These are phyloP conservation scores for Lacerta viridis DNA, from an alignment of 2,797 vertebrate genomes.

Conservation along the genomic window DNA sequence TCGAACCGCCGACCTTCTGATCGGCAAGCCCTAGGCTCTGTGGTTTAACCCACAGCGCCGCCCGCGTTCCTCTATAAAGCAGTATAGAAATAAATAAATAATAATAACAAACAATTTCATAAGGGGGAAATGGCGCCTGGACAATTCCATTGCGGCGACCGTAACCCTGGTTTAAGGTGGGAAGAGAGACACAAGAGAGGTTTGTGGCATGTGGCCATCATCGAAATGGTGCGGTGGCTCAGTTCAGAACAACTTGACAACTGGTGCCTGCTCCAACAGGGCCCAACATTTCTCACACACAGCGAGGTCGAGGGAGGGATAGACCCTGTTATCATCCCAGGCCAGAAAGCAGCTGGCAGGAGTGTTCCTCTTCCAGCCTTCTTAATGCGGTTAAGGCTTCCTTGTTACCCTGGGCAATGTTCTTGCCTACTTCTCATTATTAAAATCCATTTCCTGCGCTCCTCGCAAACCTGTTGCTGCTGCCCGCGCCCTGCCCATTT, in stretches of 20 bases:
- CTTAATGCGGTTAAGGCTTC: constrained; percentile 62
- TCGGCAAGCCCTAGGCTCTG: too few relatives aligned
- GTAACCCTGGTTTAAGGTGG: too few relatives aligned
- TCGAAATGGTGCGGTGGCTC: not conserved
- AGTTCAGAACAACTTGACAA: not conserved
- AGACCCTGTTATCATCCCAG: not conserved
- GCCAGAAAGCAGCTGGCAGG: constrained; percentile 32
- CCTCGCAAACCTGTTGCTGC: constrained; percentile 59
- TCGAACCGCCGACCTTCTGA: too few relatives aligned
- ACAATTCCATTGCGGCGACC: too few relatives aligned
- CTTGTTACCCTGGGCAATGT: constrained; percentile 69
- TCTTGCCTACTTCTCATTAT: constrained; percentile 61
- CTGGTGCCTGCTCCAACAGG: too few relatives aligned
- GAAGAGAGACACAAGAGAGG: not conserved
- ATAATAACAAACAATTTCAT: too few relatives aligned
- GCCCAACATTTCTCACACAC: not conserved
- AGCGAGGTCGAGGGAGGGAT: not conserved
- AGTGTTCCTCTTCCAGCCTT: constrained; percentile 60
- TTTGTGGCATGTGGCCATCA: too few relatives aligned
- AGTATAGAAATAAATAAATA: too few relatives aligned
- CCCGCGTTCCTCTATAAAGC: too few relatives aligned
- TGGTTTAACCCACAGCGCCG: too few relatives aligned
- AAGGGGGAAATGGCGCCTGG: too few relatives aligned
- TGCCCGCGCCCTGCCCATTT: constrained; percentile 37
- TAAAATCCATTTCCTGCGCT: constrained; percentile 69